Conservation (phyloP, 1,140 invertebrate species). For the Caenorhabditis latens region DNA sequence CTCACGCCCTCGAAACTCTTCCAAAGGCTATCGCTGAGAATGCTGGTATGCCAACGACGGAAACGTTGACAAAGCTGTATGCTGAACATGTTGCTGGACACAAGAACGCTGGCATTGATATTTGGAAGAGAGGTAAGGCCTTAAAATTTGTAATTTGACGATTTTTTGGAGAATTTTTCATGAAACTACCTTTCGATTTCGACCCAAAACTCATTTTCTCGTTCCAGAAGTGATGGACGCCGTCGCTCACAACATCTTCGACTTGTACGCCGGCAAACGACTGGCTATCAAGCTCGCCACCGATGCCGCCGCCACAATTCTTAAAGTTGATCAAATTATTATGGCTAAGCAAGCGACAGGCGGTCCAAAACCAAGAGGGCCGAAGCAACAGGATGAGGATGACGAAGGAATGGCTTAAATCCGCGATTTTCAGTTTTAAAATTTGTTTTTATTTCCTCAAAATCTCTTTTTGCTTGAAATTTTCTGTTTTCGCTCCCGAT, state of each 20-base stretch:
- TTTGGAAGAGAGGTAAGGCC: constrained; percentile 78
- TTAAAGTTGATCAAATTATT: constrained; percentile 87
- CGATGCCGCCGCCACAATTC: constrained; percentile 90
- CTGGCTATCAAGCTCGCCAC: constrained; percentile 97
- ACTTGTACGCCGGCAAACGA: constrained; percentile 89
- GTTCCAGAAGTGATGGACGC: constrained; percentile 82
- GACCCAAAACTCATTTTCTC: constrained; percentile 38
- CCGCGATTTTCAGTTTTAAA: constrained; percentile 60
- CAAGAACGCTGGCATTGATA: constrained; percentile 88
- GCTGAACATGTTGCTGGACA: constrained; percentile 91
- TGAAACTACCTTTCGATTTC: too few relatives aligned
- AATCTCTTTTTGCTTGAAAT: neutral
- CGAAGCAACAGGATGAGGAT: constrained; percentile 76
- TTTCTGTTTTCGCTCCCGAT: too few relatives aligned
- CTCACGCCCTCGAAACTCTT: constrained; percentile 89
- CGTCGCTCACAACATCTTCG: constrained; percentile 85
- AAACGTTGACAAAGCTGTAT: constrained; percentile 90
- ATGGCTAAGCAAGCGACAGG: constrained; percentile 76
- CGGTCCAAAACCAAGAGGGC: constrained; percentile 71
- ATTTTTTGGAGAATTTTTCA: too few relatives aligned
- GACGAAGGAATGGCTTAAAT: constrained; percentile 74
- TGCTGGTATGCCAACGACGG: constrained; percentile 86
- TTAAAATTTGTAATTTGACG: too few relatives aligned
- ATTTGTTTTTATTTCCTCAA: neutral
- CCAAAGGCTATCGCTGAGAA: constrained; percentile 94